Evolutionary conservation across 2,113 vertebrate genomes (phyloP).

Genomic region (Heterochromis multidens): DNA sequence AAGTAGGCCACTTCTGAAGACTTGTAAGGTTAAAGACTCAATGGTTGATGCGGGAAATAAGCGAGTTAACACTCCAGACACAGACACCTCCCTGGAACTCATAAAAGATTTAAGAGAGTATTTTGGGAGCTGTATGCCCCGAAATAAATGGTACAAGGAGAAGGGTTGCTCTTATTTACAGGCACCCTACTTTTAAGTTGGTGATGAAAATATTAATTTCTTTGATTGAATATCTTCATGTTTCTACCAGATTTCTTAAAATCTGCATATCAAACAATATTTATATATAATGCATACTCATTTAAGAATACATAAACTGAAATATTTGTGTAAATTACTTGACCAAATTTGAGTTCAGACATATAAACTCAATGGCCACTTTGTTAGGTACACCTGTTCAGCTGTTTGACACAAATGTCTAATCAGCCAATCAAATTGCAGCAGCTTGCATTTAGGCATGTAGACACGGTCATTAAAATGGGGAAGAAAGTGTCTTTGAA

Average conservation of each 20-base stretch:
- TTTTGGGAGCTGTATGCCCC: constrained; percentile 66
- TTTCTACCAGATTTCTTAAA: background rate
- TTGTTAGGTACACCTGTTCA: too few species aligned
- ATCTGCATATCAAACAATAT: background rate
- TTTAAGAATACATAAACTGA: too few species aligned
- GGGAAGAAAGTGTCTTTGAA: too few species aligned
- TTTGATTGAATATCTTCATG: background rate
- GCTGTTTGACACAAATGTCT: too few species aligned
- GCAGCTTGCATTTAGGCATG: background rate
- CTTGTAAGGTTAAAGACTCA: constrained; percentile 66
- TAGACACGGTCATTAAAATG: background rate
- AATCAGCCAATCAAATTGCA: background rate
- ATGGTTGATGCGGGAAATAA: constrained; percentile 58
- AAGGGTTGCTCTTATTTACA: constrained; percentile 57
- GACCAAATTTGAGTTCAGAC: background rate
- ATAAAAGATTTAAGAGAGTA: constrained; percentile 75
- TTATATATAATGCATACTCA: background rate
- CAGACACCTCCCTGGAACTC: constrained; percentile 60
- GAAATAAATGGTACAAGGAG: constrained; percentile 60
- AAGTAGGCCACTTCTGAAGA: constrained; percentile 55
- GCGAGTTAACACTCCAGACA: constrained; percentile 60
- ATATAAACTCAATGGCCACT: too few species aligned
- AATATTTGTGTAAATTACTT: background rate
- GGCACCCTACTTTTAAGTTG: constrained; percentile 53
- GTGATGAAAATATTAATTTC: constrained; percentile 11